phyloP scores from a whole-genome alignment of 1,140 invertebrate species.

The Meloidogyne floridensis region DNA sequence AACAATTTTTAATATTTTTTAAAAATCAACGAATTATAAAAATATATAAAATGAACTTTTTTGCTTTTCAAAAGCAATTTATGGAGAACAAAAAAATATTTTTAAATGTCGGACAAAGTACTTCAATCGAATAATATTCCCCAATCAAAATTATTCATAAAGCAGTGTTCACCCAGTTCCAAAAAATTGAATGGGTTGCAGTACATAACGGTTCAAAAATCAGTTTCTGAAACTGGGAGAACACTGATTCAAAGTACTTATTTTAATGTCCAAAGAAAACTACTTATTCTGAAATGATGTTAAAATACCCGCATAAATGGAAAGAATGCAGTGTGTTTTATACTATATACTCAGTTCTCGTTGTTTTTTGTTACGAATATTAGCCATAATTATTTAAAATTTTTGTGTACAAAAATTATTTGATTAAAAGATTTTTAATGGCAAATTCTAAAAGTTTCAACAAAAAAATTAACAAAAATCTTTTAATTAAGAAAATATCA shows the following conservation, averaged over 20 bases:
- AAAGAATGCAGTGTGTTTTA: neutral
- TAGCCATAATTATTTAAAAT: neutral
- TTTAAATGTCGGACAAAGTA: too few species aligned
- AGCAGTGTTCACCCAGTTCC: too few species aligned
- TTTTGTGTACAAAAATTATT: neutral
- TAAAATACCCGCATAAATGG: slow-evolving; percentile 1
- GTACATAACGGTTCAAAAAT: too few species aligned
- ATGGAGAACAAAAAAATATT: too few species aligned
- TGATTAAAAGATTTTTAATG: neutral
- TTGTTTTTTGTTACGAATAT: neutral
- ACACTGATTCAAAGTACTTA: neutral
- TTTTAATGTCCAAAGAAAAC: neutral
- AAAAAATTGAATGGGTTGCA: too few species aligned
- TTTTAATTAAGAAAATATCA: neutral
- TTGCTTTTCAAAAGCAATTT: too few species aligned
- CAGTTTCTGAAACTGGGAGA: too few species aligned
- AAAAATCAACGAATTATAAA: too few species aligned
- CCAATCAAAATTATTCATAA: too few species aligned
- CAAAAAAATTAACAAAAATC: neutral
- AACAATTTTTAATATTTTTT: too few species aligned
- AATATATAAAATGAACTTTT: too few species aligned
- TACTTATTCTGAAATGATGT: neutral
- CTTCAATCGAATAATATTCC: too few species aligned
- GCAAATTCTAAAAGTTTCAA: neutral
- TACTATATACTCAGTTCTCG: neutral